Percentiles rank a stretch among this genome's conserved stretches.
Evolutionary conservation across 2,113 vertebrate genomes (phyloP).

Genomic region (Caracal caracal): DNA sequence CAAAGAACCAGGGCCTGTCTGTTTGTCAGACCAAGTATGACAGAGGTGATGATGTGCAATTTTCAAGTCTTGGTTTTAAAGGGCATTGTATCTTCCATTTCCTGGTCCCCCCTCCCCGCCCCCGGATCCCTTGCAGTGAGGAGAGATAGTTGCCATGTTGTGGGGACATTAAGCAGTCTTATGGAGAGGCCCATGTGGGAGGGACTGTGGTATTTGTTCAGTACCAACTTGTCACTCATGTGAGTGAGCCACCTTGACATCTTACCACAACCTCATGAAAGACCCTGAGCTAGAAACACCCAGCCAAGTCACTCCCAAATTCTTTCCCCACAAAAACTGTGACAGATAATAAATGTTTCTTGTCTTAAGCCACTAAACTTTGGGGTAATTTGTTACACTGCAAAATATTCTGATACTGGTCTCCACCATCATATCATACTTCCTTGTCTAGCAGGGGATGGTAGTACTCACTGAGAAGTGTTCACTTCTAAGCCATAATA

Average conservation of each 20-base stretch:
- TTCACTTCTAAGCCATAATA: background rate
- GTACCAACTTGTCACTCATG: background rate
- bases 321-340: background rate
- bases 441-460: background rate
- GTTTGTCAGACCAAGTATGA: background rate
- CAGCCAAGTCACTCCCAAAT: background rate
- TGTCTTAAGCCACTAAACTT: background rate
- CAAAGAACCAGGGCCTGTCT: background rate
- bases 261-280: background rate
- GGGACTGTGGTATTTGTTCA: background rate
- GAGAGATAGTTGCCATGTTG: background rate
- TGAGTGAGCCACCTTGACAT: background rate
- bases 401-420: background rate
- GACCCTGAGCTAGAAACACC: background rate
- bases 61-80: constrained; percentile 6
- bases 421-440: background rate
- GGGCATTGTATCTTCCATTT: background rate
- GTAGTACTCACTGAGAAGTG: background rate
- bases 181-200: background rate
- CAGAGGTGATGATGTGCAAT: background rate
- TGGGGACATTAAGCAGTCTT: background rate
- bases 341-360: background rate
- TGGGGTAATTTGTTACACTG: background rate
- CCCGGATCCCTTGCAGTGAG: background rate
- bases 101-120: background rate